Evolutionary conservation across 2,888 invertebrate genomes (phyloP), one percentile per base, ranked within the genome.

Genomic region (Nomada lathburiana): DNA sequence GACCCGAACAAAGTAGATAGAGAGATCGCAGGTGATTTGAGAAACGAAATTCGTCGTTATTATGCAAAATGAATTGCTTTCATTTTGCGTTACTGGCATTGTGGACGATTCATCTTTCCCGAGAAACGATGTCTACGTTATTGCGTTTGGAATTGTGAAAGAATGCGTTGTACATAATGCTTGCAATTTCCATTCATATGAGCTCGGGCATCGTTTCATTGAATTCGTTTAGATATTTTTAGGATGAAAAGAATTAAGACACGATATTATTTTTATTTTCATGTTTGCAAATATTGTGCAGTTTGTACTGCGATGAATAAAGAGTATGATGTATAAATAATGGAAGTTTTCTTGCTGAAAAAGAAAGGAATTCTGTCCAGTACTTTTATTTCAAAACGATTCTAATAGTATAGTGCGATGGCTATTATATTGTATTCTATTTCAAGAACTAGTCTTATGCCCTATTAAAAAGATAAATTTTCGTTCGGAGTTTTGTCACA

Each of bases 41-140:
- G 68, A 57, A 55, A 23, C 18, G 68, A 55, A 57, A 42, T 57
- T 44, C 57, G 44, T 68, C 36, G 23, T 55, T 68, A 68, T 55
- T 23, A 23, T 55, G 53, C 18, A 57, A 44, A 55, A 69, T 44
- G 44, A 57, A 69, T 69, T 69, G 44, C 55, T 69, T 69, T 57
- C 68, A n/a, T 69, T 57, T 69, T 13, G 68, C 18, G 20, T 67
- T 67, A 36, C 23, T 2, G 23, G 42, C 13, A 57, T 57, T 68
- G 55, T 57, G 18, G 23, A 57, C 13, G 26, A 69, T 69, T 57
- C 57, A 26, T 57, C 44, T 57, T 44, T 4, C 3, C 1, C 18
- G 68, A 18, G 26, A 9, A 44, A 57, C 23, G 42, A 69, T 7
- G 23, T 18, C 53, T 11, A 42, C 18, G 55, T 55, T 68, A 55